phyloP scores from a whole-genome alignment of 2,113 vertebrate genomes.

The Noctilio leporinus region DNA sequence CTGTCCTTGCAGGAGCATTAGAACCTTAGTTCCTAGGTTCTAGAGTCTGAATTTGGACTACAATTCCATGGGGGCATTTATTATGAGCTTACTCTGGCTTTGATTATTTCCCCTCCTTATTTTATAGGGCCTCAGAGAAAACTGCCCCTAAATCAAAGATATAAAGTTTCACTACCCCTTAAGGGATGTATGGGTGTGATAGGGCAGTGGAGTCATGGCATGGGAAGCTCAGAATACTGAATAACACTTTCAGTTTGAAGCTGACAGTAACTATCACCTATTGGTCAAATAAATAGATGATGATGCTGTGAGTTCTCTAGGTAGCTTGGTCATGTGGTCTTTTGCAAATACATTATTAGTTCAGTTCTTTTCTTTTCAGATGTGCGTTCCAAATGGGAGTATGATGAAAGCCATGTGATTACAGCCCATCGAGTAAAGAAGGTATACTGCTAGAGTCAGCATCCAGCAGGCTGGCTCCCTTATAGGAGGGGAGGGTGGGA shows the following conservation, averaged over 20 bases:
- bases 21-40: neutral
- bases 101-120: neutral
- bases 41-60: neutral
- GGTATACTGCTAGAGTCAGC: slow-evolving; percentile 62
- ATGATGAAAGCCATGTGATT: slow-evolving; percentile 84
- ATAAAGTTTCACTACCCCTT: neutral
- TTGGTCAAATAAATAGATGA: neutral
- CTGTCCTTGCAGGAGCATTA: neutral
- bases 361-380: slow-evolving; percentile 77
- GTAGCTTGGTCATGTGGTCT: neutral
- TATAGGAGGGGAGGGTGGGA: neutral
- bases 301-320: neutral
- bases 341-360: neutral
- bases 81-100: neutral
- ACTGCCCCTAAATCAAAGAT: neutral
- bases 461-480: neutral
- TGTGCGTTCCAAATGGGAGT: slow-evolving; percentile 82
- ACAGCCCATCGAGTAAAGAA: slow-evolving; percentile 82
- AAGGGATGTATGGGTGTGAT: neutral
- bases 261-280: neutral
- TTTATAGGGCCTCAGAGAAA: neutral
- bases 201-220: neutral
- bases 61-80: neutral
- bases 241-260: neutral
- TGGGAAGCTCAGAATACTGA: neutral